Evolutionary conservation across 2,888 invertebrate genomes (phyloP).

Genomic region (Lithophane semibrunnea): DNA sequence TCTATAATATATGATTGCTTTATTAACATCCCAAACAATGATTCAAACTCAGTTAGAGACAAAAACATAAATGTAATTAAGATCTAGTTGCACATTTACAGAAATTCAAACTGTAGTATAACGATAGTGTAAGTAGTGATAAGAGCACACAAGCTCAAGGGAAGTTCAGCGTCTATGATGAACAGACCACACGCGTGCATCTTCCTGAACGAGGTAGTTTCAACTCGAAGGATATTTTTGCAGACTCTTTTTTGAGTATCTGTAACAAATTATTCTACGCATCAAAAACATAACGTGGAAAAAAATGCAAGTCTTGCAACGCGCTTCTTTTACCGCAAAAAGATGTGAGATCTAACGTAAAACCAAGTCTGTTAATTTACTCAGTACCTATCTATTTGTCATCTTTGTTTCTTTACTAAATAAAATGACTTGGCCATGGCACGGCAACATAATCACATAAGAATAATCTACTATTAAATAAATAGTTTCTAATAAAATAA

Average conservation of each 20-base stretch:
- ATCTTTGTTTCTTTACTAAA: no score
- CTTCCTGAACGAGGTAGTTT: slow-evolving; percentile 13
- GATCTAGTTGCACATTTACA: neutral
- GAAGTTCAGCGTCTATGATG: slow-evolving; percentile 14
- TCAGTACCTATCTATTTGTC: no score
- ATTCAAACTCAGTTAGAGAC: neutral
- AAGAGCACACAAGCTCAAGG: slow-evolving; percentile 4
- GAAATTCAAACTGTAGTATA: slow-evolving; percentile 34
- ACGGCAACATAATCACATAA: no score
- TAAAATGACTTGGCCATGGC: no score
- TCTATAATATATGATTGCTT: neutral
- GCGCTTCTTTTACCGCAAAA: no score
- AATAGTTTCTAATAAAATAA: no score
- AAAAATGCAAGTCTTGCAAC: no score
- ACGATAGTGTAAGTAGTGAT: slow-evolving; percentile 28
- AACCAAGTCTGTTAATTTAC: no score
- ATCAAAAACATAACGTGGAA: no score
- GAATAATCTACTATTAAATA: no score
- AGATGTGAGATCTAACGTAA: no score
- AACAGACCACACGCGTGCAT: slow-evolving; percentile 25
- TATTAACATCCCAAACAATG: neutral
- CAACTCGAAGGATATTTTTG: slow-evolving; percentile 30
- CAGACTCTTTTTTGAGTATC: slow-evolving; percentile 21
- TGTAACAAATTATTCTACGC: neutral
- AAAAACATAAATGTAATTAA: neutral